Percentiles rank a stretch among this genome's conserved stretches.
phyloP scores from a whole-genome alignment of 2,888 invertebrate species.

The Leptinotarsa haldemani region DNA sequence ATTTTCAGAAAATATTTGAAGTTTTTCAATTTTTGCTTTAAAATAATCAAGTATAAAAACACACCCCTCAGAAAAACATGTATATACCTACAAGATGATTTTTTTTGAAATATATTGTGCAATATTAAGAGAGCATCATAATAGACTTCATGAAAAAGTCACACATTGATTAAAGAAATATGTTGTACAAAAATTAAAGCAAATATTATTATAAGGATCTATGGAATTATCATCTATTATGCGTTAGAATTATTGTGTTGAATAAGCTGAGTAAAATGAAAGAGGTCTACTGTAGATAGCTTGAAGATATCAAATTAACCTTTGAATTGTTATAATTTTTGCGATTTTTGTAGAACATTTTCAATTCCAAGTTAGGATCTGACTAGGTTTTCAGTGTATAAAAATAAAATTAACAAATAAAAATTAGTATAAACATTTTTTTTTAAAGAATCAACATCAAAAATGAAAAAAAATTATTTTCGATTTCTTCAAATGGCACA shows the following conservation, averaged over 20 bases:
- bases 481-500: slow-evolving; percentile 6
- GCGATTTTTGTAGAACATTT: too few species aligned
- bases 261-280: too few species aligned
- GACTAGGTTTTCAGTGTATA: slow-evolving; percentile 10
- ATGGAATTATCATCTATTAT: too few species aligned
- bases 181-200: neutral
- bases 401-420: neutral
- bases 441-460: neutral
- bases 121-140: neutral
- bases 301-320: neutral
- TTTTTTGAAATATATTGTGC: neutral
- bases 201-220: too few species aligned
- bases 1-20: too few species aligned
- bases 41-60: too few species aligned
- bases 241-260: too few species aligned
- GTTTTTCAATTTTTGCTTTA: too few species aligned
- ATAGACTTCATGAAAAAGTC: neutral
- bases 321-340: neutral
- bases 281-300: too few species aligned
- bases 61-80: too few species aligned
- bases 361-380: neutral
- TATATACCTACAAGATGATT: neutral
- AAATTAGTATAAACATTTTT: neutral
- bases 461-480: neutral
- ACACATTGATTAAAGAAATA: neutral